Conservation (phyloP, 2,888 invertebrate genomes). For the Cryptocheilus praepositus region DNA sequence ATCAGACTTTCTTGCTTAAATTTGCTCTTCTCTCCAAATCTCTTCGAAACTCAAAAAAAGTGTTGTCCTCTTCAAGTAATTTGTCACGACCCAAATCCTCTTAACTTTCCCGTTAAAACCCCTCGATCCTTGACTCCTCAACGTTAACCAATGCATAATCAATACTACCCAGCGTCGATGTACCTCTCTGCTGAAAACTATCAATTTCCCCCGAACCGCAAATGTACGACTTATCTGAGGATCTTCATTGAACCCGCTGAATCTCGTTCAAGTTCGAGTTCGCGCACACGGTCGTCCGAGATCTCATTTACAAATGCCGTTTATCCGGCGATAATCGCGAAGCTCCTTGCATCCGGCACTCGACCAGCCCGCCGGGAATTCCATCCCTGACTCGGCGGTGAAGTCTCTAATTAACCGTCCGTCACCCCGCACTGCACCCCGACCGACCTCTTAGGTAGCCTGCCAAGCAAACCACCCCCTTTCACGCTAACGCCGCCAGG, state of each 20-base stretch:
- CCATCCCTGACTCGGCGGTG: constrained; percentile 40
- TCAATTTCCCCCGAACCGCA: too few relatives aligned
- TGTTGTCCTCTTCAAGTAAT: too few relatives aligned
- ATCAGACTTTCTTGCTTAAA: too few relatives aligned
- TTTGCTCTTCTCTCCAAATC: too few relatives aligned
- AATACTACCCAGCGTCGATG: too few relatives aligned
- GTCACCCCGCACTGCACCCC: constrained; percentile 38
- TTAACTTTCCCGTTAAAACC: too few relatives aligned
- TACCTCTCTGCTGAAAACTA: too few relatives aligned
- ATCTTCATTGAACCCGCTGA: neutral
- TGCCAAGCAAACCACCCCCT: neutral
- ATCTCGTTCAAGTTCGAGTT: neutral
- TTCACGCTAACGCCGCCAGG: neutral
- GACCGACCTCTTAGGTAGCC: neutral
- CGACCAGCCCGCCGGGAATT: constrained; percentile 40
- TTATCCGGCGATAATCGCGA: constrained; percentile 38
- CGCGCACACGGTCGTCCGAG: constrained; percentile 19
- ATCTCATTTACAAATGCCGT: constrained; percentile 35
- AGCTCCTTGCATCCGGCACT: constrained; percentile 36
- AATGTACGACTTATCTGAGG: too few relatives aligned
- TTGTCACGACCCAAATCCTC: too few relatives aligned
- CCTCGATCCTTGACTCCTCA: too few relatives aligned
- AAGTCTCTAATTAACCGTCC: constrained; percentile 63
- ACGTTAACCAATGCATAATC: too few relatives aligned
- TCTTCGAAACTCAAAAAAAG: too few relatives aligned